phyloP scores from a whole-genome alignment of 2,797 vertebrate genomes.

The Kryptopterus vitreolus region DNA sequence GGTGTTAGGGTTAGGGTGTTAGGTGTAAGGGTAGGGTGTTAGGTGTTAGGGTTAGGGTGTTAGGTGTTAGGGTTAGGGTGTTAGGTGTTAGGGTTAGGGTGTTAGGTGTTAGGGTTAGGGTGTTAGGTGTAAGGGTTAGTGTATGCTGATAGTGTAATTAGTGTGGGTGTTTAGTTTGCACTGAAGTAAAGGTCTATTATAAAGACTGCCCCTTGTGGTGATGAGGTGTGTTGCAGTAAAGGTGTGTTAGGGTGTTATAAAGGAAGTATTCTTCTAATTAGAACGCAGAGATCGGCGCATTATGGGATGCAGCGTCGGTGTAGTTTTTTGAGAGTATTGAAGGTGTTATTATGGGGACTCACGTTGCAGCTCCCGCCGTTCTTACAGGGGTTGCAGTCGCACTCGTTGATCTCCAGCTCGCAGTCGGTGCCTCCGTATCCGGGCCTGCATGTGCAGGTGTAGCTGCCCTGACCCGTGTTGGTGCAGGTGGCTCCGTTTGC shows the following conservation, averaged over 20 bases:
- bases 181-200: background rate
- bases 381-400: constrained; percentile 91
- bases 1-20: background rate
- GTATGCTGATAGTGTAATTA: too few relatives aligned
- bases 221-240: background rate
- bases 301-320: background rate
- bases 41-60: background rate
- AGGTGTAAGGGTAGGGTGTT: background rate
- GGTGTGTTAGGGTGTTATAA: background rate
- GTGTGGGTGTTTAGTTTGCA: background rate
- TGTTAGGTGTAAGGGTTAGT: background rate
- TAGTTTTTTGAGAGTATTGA: background rate
- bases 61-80: constrained; percentile 39
- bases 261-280: too few relatives aligned
- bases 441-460: constrained; percentile 90
- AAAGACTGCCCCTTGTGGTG: background rate
- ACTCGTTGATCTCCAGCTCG: constrained; percentile 89
- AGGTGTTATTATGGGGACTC: constrained; percentile 60
- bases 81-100: background rate
- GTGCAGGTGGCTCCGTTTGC: constrained; percentile 92
- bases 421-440: constrained; percentile 91
- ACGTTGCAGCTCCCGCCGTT: constrained; percentile 94
- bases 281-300: too few relatives aligned
- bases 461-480: constrained; percentile 96
- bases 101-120: background rate